A percentile compares a stretch with the other conserved stretches of the same genome.
These are phyloP conservation scores for Dioctria rufipes DNA, from an alignment of 2,888 invertebrate species.

Conservation along the genomic window DNA sequence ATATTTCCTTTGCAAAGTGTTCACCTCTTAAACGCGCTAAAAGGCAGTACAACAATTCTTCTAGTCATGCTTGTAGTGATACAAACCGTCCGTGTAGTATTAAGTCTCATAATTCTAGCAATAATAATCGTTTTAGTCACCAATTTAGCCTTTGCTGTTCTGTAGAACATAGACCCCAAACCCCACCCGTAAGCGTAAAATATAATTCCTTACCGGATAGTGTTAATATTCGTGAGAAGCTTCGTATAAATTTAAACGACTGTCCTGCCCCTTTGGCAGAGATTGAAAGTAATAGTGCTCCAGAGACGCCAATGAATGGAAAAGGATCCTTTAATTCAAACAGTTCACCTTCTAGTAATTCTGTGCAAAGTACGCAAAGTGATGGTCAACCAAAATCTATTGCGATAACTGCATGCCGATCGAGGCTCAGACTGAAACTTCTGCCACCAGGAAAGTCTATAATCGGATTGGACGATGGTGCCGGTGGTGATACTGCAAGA, in stretches of 20 bases:
- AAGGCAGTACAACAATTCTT: slow-evolving; percentile 55
- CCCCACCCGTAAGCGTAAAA: slow-evolving; percentile 69
- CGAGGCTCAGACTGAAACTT: slow-evolving; percentile 68
- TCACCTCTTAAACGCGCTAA: slow-evolving; percentile 61
- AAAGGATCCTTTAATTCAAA: slow-evolving; percentile 65
- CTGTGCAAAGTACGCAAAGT: slow-evolving; percentile 66
- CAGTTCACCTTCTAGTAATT: slow-evolving; percentile 67
- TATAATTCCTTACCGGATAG: slow-evolving; percentile 69
- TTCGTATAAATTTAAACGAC: slow-evolving; percentile 54
- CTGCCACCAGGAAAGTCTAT: slow-evolving; percentile 67
- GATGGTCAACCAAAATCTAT: slow-evolving; percentile 66
- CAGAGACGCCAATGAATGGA: slow-evolving; percentile 68
- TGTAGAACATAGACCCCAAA: slow-evolving; percentile 67
- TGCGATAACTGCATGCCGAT: slow-evolving; percentile 70
- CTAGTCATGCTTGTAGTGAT: slow-evolving; percentile 53
- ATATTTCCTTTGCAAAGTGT: slow-evolving; percentile 67
- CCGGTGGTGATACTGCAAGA: slow-evolving; percentile 60
- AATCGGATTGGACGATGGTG: slow-evolving; percentile 19
- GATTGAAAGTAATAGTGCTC: slow-evolving; percentile 69
- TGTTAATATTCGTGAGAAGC: slow-evolving; percentile 54
- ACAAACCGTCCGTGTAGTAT: slow-evolving; percentile 46
- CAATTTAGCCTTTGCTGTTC: slow-evolving; percentile 70
- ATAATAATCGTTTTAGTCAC: slow-evolving; percentile 70
- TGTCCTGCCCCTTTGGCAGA: slow-evolving; percentile 59
- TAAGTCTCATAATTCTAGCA: slow-evolving; percentile 57